Evolutionary conservation across 1,140 invertebrate species (phyloP), one percentile per base, ranked within the genome.

Genomic region (Himalopsyche phryganea): DNA sequence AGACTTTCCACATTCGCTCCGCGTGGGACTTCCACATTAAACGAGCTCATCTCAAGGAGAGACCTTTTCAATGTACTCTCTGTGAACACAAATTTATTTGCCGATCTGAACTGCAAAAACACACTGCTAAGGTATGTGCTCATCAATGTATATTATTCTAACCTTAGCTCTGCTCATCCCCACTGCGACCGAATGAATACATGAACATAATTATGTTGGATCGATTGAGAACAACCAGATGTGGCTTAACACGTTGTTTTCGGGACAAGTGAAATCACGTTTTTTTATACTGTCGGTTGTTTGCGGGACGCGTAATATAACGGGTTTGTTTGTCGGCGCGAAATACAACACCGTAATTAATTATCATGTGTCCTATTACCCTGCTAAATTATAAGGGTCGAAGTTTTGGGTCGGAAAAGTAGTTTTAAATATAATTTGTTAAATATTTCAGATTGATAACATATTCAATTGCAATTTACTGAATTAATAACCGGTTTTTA

Each of bases 31-130:
- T 50, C 18, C 56, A 58, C 33, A 28, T 58, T 4, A 38, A 42
- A 18, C 48, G 56, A 1, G 14, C 56, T 7, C 56, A 58, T 35
- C 32, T 35, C 49, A 57, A 65, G 11, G 65, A 68, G 20, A 53
- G 63, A 9, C 62, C 58, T 15, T 65, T 66, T 28, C 46, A 61
- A 0, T 72, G 71, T 44, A 60, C 70, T 6, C 44, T 66, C n/a
- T 72, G 71, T 58, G 68, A 63, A 0, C 65, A 65, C 35, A 64
- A 55, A 7, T 72, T 63, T 44, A 50, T 38, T 10, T 58, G 56
- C 33, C 48, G 20, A 1, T 58, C 56, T 14, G 48, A 58, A 15
- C 45, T 58, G 23, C 11, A 23, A 20, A 58, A 58, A 23, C 56
- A 58, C 19, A 28, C 17, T 18, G 28, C 17, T 15, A 50, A 46